These are phyloP conservation scores for Halcyon chelicuti DNA, from an alignment of 2,797 vertebrate species.

Conservation along the genomic window DNA sequence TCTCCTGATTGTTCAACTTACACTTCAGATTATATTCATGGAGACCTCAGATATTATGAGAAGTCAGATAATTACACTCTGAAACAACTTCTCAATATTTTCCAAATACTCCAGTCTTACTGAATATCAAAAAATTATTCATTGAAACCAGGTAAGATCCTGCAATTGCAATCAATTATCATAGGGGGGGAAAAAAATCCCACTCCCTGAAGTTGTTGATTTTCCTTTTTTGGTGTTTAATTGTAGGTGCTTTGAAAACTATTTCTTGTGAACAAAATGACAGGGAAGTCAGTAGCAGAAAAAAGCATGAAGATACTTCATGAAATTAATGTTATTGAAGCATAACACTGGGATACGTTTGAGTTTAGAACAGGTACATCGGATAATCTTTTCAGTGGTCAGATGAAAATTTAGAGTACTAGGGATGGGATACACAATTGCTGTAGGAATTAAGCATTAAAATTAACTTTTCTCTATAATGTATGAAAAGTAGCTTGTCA, in stretches of 20 bases:
- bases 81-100: not conserved
- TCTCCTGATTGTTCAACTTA: not conserved
- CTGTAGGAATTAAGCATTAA: not conserved
- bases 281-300: not conserved
- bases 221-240: not conserved
- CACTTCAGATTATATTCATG: not conserved
- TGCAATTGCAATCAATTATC: not conserved
- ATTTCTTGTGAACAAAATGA: not conserved
- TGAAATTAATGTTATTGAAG: not conserved
- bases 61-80: not conserved
- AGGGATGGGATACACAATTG: not conserved
- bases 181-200: not conserved
- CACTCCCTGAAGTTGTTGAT: not conserved
- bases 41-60: not conserved
- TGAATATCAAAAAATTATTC: not conserved
- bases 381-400: not conserved
- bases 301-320: not conserved
- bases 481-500: not conserved
- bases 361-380: not conserved
- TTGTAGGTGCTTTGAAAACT: not conserved
- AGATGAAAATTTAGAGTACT: not conserved
- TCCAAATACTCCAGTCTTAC: not conserved
- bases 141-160: not conserved
- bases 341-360: not conserved
- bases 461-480: not conserved